phyloP scores from a whole-genome alignment of 2,113 vertebrate species.

The Carlito syrichta region DNA sequence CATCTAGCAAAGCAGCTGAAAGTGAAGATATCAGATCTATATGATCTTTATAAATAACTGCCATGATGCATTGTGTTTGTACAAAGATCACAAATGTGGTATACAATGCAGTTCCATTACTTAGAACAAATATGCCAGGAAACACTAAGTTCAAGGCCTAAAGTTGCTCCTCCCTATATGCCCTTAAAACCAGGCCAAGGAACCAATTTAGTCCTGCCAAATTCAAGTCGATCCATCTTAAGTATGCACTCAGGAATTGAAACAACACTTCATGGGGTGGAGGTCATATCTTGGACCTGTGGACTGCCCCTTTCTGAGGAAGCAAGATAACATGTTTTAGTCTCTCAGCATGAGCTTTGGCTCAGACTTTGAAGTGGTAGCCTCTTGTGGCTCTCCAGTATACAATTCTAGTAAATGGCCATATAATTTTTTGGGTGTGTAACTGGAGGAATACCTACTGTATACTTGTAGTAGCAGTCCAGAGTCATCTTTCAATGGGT shows the following conservation, averaged over 20 bases:
- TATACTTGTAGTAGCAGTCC: neutral
- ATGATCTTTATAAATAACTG: neutral
- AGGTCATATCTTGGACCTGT: neutral
- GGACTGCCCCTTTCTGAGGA: neutral
- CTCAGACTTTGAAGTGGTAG: neutral
- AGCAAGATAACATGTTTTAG: neutral
- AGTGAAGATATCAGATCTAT: neutral
- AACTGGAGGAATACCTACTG: neutral
- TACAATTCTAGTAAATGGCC: neutral
- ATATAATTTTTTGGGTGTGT: neutral
- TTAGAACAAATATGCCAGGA: neutral
- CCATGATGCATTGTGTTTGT: neutral
- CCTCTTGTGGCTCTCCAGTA: neutral
- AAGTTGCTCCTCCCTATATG: neutral
- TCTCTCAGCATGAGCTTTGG: neutral
- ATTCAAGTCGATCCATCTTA: neutral
- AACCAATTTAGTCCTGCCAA: neutral
- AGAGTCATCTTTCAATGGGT: neutral
- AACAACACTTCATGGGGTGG: neutral
- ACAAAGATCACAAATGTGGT: neutral
- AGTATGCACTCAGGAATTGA: neutral
- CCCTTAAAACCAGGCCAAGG: neutral
- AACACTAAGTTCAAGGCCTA: neutral
- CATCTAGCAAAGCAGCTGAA: neutral
- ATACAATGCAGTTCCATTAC: neutral